These are phyloP conservation scores for Felis chaus DNA, from an alignment of 2,113 vertebrate species.

Conservation along the genomic window DNA sequence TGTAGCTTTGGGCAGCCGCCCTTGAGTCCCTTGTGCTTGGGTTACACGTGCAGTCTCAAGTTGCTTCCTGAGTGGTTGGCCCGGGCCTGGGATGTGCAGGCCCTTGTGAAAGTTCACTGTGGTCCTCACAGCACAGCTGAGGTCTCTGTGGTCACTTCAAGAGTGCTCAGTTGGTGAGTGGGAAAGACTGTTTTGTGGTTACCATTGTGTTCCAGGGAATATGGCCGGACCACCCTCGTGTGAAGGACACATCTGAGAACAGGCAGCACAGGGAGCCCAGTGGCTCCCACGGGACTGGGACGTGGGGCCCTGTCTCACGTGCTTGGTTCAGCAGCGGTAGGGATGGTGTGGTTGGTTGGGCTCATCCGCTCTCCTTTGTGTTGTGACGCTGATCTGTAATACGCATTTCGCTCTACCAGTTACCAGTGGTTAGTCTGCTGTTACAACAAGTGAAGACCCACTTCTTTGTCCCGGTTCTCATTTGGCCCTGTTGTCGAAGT, in stretches of 20 bases:
- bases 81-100: background rate
- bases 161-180: background rate
- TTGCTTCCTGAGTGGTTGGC: background rate
- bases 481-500: background rate
- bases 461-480: background rate
- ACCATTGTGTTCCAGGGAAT: background rate
- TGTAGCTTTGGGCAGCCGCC: background rate
- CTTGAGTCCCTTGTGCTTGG: no score
- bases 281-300: background rate
- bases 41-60: rapidly evolving
- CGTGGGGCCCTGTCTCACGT: background rate
- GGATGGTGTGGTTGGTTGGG: rapidly evolving
- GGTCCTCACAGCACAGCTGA: background rate
- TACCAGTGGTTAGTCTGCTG: background rate
- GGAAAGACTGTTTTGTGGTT: background rate
- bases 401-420: background rate
- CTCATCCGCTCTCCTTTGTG: background rate
- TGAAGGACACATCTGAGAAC: background rate
- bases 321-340: background rate
- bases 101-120: rapidly evolving
- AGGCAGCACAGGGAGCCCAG: background rate
- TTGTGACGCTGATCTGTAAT: rapidly evolving
- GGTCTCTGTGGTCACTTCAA: no score
- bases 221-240: background rate
- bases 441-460: background rate